A percentile compares a stretch with the other conserved stretches of the same genome.
phyloP scores from a whole-genome alignment of 2,797 vertebrate species.

The Urophycis tenuis region DNA sequence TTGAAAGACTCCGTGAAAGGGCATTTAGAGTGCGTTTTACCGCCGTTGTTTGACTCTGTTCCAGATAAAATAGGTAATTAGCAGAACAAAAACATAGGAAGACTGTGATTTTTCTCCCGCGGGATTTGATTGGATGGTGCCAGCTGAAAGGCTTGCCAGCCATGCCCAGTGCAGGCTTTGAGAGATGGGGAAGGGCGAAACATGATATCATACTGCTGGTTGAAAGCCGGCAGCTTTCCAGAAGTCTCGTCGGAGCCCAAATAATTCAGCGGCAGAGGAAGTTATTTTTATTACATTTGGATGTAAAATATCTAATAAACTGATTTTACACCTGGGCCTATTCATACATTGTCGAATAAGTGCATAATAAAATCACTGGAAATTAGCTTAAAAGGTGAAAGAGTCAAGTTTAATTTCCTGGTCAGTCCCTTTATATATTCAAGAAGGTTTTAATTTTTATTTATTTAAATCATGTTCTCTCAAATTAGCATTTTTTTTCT shows the following conservation, averaged over 20 bases:
- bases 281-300: not conserved
- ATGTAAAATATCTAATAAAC: too few species aligned
- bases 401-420: too few species aligned
- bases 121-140: not conserved
- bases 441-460: too few species aligned
- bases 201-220: not conserved
- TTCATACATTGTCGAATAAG: too few species aligned
- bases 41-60: too few species aligned
- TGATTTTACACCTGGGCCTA: too few species aligned
- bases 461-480: too few species aligned
- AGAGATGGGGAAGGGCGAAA: not conserved
- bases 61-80: too few species aligned
- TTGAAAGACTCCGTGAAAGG: not conserved
- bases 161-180: not conserved
- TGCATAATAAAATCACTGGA: not conserved
- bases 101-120: not conserved
- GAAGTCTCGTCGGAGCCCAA: not conserved
- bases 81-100: not conserved
- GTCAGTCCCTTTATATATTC: too few species aligned
- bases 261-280: not conserved
- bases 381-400: not conserved
- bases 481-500: too few species aligned
- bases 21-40: not conserved
- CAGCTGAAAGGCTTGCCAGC: not conserved
- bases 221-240: not conserved